phyloP scores from a whole-genome alignment of 2,113 vertebrate genomes.

The Gallinago media region DNA sequence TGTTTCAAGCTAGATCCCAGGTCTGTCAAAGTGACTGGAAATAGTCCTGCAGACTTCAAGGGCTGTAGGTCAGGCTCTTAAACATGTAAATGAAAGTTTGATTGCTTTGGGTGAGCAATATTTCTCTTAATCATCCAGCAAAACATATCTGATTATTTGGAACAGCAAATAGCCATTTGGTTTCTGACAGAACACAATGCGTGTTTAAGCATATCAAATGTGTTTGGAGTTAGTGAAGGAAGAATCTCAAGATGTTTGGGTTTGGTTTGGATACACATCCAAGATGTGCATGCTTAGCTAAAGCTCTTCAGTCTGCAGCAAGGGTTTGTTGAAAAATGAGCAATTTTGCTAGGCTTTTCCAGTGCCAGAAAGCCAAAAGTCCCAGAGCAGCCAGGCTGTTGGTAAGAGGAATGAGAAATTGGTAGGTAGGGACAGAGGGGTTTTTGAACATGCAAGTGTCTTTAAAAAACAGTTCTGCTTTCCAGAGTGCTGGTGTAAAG shows the following conservation, averaged over 20 bases:
- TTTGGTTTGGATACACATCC: slow-evolving; percentile 39
- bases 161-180: slow-evolving; percentile 34
- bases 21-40: neutral
- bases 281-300: neutral
- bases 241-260: slow-evolving; percentile 54
- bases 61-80: neutral
- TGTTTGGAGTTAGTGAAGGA: slow-evolving; percentile 64
- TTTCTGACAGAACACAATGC: slow-evolving; percentile 47
- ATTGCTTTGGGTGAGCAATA: slow-evolving; percentile 44
- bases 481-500: neutral
- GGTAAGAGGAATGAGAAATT: neutral
- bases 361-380: neutral
- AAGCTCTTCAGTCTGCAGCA: neutral
- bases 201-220: slow-evolving; percentile 43
- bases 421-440: neutral
- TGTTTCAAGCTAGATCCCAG: neutral
- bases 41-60: neutral
- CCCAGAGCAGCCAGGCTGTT: neutral
- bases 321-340: neutral
- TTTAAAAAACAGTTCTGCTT: neutral
- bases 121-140: slow-evolving; percentile 36
- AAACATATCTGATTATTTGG: slow-evolving; percentile 43
- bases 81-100: slow-evolving; percentile 12
- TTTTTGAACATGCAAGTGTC: neutral
- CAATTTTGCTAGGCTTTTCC: neutral